A percentile compares a stretch with the other conserved stretches of the same genome.
Evolutionary conservation across 2,797 vertebrate genomes (phyloP).

Genomic region (Sebastes paucispinis): DNA sequence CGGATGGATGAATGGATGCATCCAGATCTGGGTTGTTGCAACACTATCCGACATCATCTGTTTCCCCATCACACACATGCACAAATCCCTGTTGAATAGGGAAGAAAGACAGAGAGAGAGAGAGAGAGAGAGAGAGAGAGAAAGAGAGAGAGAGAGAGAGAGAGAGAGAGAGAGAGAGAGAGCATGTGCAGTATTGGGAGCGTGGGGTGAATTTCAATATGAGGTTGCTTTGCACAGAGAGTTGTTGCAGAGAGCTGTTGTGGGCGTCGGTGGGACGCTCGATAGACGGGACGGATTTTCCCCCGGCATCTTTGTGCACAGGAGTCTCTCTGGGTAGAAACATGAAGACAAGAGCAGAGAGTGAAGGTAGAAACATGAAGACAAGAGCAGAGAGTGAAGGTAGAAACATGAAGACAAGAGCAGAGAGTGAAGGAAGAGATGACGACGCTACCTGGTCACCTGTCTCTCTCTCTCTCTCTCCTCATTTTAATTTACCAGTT

Average conservation of each 20-base stretch:
- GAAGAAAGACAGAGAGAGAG: background rate
- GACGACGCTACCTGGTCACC: background rate
- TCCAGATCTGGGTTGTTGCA: constrained; percentile 12
- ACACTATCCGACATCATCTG: background rate
- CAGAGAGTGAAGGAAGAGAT: background rate
- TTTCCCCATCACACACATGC: background rate
- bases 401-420: background rate
- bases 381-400: background rate
- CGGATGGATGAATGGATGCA: background rate
- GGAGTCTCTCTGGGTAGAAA: background rate
- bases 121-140: background rate
- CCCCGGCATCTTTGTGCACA: constrained; percentile 11
- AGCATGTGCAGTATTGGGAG: constrained; percentile 52
- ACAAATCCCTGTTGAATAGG: background rate
- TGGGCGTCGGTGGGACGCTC: constrained; percentile 55
- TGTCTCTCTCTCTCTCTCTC: background rate
- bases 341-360: too few species aligned
- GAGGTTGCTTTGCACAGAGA: constrained; percentile 37
- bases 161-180: background rate
- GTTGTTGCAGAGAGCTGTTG: constrained; percentile 54
- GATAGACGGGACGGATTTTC: constrained; percentile 23
- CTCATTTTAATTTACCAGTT: background rate
- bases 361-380: background rate
- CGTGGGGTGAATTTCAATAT: constrained; percentile 77
- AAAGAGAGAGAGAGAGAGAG: background rate